phyloP scores from a whole-genome alignment of 2,797 vertebrate genomes.

The Coracias cyanogaster region DNA sequence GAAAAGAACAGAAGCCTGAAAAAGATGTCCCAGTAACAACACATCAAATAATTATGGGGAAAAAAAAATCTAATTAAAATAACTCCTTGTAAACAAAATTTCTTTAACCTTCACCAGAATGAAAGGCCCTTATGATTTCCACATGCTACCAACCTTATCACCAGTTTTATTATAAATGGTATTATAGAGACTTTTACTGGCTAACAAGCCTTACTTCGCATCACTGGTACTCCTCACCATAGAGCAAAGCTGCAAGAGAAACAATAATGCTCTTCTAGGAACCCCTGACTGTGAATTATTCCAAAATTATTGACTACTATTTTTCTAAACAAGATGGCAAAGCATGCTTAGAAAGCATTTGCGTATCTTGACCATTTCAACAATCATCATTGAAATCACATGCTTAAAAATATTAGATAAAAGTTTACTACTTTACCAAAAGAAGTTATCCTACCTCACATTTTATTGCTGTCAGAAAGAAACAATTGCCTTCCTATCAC shows the following conservation, averaged over 20 bases:
- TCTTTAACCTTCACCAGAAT: not conserved
- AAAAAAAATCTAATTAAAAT: not conserved
- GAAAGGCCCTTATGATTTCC: not conserved
- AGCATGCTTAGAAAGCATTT: not conserved
- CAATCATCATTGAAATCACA: not conserved
- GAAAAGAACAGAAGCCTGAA: not conserved
- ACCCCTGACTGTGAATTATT: not conserved
- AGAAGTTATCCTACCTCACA: not conserved
- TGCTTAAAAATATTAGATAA: not conserved
- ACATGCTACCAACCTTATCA: not conserved
- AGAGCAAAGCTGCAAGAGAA: not conserved
- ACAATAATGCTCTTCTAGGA: not conserved
- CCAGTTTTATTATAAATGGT: not conserved
- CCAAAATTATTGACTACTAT: not conserved
- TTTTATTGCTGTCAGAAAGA: not conserved
- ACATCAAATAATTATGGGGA: not conserved
- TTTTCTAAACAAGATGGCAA: not conserved
- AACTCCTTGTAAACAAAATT: not conserved
- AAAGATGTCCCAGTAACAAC: not conserved
- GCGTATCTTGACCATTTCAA: not conserved
- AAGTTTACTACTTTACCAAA: not conserved
- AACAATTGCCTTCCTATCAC: not conserved
- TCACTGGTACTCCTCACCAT: not conserved
- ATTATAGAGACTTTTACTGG: not conserved
- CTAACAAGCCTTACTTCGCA: constrained; percentile 15